Evolutionary conservation across 2,113 vertebrate genomes (phyloP).

Genomic region (Mustelus asterias): DNA sequence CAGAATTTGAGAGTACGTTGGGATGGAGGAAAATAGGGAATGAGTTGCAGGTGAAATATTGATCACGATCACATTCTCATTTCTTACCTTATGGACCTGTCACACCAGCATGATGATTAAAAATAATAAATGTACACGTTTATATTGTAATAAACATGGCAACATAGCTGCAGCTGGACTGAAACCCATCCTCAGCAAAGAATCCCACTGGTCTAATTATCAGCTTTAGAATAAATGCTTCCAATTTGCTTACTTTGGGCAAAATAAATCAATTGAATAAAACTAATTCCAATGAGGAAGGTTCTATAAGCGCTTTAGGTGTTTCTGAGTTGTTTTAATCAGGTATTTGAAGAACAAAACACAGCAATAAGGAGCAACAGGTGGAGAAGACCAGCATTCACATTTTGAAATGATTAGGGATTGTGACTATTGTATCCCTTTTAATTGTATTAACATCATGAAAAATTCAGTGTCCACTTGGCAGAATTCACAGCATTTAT

Average conservation of each 20-base stretch:
- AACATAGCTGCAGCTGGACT: background rate
- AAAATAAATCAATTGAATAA: too few species aligned
- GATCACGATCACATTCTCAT: background rate
- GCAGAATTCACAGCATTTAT: background rate
- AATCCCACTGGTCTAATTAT: background rate
- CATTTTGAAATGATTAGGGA: background rate
- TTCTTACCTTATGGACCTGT: background rate
- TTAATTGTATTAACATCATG: slow-evolving; percentile 4
- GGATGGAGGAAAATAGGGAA: background rate
- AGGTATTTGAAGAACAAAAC: background rate
- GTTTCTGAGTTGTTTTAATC: background rate
- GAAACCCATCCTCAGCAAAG: background rate
- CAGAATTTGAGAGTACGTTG: background rate
- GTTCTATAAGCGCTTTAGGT: too few species aligned
- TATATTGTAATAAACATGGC: background rate
- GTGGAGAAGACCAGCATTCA: too few species aligned
- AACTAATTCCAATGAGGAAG: too few species aligned
- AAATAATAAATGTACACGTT: background rate
- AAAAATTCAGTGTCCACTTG: slow-evolving; percentile 6
- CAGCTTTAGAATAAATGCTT: background rate
- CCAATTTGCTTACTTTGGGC: background rate
- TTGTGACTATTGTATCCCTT: background rate
- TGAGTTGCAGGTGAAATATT: background rate
- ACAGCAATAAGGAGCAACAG: background rate
- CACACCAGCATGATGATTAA: background rate